Percentiles rank a stretch among this genome's conserved stretches.
Conservation (phyloP, 2,888 invertebrate species). For the Chrysolina americana region DNA sequence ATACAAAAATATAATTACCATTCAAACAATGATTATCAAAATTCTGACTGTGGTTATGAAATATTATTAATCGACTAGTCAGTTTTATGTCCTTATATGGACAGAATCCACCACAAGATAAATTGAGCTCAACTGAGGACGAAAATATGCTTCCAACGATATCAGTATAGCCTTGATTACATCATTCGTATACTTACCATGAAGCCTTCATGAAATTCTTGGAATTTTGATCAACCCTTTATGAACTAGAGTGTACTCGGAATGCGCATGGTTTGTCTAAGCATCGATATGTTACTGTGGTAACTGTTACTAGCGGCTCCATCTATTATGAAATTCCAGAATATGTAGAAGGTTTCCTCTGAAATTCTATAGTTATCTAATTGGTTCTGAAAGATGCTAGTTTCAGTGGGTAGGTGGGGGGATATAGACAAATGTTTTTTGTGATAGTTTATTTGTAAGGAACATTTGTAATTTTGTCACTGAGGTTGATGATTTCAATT, state of each 20-base stretch:
- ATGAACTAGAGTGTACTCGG: conserved; percentile 52
- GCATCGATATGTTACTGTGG: conserved; percentile 58
- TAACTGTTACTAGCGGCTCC: neutral
- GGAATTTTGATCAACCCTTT: conserved; percentile 30
- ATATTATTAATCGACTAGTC: neutral
- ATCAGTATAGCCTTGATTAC: neutral
- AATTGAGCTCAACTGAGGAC: neutral
- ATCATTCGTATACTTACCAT: neutral
- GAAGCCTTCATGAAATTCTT: conserved; percentile 12
- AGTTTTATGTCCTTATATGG: neutral
- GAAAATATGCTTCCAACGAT: conserved; percentile 20
- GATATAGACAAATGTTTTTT: neutral
- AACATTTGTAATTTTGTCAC: no score
- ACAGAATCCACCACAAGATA: neutral
- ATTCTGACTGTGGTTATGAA: neutral
- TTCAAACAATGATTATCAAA: no score
- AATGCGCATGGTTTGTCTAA: conserved; percentile 58
- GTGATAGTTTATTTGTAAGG: neutral
- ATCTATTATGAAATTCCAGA: conserved; percentile 7
- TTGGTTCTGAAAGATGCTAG: neutral
- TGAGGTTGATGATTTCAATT: no score
- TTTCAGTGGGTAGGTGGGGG: neutral
- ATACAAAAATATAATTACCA: no score
- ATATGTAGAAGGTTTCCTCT: no score
- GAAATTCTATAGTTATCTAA: neutral